Percentiles rank a stretch among this genome's conserved stretches.
Conservation (phyloP, 2,888 invertebrate species). For the Drosophila anomalipes region DNA sequence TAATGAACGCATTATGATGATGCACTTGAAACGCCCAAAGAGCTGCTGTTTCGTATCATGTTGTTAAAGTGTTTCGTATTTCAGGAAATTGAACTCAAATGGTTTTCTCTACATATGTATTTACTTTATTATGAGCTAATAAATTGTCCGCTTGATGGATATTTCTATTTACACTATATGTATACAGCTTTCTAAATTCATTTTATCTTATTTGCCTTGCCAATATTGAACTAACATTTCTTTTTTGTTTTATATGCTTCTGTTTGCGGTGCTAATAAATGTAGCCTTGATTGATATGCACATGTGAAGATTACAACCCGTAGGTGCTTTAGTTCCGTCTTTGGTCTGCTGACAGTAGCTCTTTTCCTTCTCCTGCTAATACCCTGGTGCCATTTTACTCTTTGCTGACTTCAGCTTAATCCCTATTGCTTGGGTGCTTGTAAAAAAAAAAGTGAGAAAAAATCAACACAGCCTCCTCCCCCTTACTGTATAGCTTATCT, state of each 20-base stretch:
- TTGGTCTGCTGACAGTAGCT: conserved; percentile 31
- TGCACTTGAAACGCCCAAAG: conserved; percentile 23
- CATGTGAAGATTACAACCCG: conserved; percentile 1
- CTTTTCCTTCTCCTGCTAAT: conserved; percentile 14
- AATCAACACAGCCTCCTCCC: conserved; percentile 33
- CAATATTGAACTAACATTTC: conserved; percentile 14
- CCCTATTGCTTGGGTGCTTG: conserved; percentile 49
- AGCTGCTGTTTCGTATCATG: conserved; percentile 29
- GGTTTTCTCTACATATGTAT: not conserved
- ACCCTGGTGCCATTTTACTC: conserved; percentile 25
- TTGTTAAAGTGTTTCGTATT: conserved; percentile 18
- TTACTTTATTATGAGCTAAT: conserved; percentile 8
- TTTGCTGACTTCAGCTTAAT: conserved; percentile 67
- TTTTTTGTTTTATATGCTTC: not conserved
- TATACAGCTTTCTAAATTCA: not conserved
- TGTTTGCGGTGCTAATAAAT: conserved; percentile 26
- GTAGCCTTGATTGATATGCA: conserved; percentile 27
- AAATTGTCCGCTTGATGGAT: conserved; percentile 1
- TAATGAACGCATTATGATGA: conserved; percentile 5
- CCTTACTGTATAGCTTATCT: conserved; percentile 41
- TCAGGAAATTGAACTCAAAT: not conserved
- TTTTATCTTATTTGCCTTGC: conserved; percentile 1
- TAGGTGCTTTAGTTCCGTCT: conserved; percentile 8
- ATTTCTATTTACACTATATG: not conserved
- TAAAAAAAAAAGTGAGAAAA: conserved; percentile 18